Conservation (phyloP, 37 sponge, comb jelly and placozoan genomes). For the Cliona cf. orientalis region DNA sequence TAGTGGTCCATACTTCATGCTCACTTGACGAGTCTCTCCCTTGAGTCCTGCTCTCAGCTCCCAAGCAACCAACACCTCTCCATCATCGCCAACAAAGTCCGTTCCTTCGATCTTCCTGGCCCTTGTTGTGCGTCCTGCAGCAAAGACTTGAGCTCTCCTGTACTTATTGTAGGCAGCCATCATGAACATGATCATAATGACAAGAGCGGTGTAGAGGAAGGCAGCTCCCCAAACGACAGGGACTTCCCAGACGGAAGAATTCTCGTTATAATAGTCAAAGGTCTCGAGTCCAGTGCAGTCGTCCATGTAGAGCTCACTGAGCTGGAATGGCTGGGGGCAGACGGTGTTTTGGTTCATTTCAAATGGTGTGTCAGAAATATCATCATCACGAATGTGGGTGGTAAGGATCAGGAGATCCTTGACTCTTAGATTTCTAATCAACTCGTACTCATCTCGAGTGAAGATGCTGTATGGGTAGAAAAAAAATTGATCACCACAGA, state of each 20-base stretch:
- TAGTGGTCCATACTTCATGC: constrained; percentile 76
- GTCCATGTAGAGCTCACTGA: constrained; percentile 88
- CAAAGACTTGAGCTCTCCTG: constrained; percentile 44
- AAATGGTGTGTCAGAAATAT: constrained; percentile 72
- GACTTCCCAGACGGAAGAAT: constrained; percentile 54
- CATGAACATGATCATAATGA: constrained; percentile 64
- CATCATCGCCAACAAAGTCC: constrained; percentile 59
- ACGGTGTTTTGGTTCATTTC: constrained; percentile 17
- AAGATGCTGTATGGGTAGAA: constrained; percentile 71
- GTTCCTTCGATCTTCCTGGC: constrained; percentile 68
- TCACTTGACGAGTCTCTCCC: constrained; percentile 47
- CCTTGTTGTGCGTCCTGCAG: constrained; percentile 37
- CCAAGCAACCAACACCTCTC: constrained; percentile 58
- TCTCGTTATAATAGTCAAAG: constrained; percentile 75
- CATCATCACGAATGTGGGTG: constrained; percentile 55
- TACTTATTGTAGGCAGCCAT: constrained; percentile 69
- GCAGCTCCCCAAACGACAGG: constrained; percentile 74
- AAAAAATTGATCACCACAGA: not conserved
- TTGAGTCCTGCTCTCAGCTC: constrained; percentile 70
- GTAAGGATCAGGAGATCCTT: constrained; percentile 55
- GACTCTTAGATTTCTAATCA: constrained; percentile 64
- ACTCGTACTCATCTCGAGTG: constrained; percentile 66
- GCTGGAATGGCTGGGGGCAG: constrained; percentile 90
- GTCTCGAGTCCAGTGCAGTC: constrained; percentile 66
- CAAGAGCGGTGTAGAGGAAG: constrained; percentile 71